Base-by-base conservation (phyloP, 2,888 invertebrate genomes). In the Pristionchus entomophagus region DNA sequence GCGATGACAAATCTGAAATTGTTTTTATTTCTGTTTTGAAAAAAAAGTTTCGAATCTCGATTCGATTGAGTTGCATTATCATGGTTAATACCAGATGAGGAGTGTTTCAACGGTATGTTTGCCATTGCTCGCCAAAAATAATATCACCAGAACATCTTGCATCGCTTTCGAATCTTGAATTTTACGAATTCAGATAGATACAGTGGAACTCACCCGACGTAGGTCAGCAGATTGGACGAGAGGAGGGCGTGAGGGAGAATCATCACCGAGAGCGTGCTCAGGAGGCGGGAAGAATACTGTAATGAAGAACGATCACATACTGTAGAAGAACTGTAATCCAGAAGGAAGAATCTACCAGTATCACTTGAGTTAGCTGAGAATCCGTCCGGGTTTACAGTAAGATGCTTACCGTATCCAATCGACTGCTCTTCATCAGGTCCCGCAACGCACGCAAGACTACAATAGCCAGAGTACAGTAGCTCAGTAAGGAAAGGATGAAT, bases 1-100 rank as follows among this genome's bases (percentile, higher is more conserved):
- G 98, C 99, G 86, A 98, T 96, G 90, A 99, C 98, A 94, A 99
- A 99, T 83, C 99, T 98, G 88, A 99, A 98, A 45, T 45, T 45
- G 41, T n/a, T 3, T 45, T 6, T 45, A 45, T 45, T 45, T 45
- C n/a, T 45, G 45, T 45, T 45, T 45, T 45, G 45, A n/a, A n/a
- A n/a, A n/a, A n/a, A n/a, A n/a, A n/a, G n/a, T n/a, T n/a, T n/a
- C n/a, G n/a, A n/a, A n/a, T n/a, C n/a, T n/a, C n/a, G n/a, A n/a
- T n/a, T n/a, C n/a, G n/a, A n/a, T n/a, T n/a, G n/a, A n/a, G n/a
- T n/a, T n/a, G n/a, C n/a, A n/a, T n/a, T n/a, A n/a, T n/a, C n/a
- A n/a, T n/a, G n/a, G n/a, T n/a, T n/a, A n/a, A n/a, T n/a, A n/a
- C n/a, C n/a, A n/a, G n/a, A n/a, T n/a, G n/a, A n/a, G n/a, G n/a